Conservation (phyloP, 2,113 vertebrate genomes). For the Pseudorhombus dupliciocellatus region DNA sequence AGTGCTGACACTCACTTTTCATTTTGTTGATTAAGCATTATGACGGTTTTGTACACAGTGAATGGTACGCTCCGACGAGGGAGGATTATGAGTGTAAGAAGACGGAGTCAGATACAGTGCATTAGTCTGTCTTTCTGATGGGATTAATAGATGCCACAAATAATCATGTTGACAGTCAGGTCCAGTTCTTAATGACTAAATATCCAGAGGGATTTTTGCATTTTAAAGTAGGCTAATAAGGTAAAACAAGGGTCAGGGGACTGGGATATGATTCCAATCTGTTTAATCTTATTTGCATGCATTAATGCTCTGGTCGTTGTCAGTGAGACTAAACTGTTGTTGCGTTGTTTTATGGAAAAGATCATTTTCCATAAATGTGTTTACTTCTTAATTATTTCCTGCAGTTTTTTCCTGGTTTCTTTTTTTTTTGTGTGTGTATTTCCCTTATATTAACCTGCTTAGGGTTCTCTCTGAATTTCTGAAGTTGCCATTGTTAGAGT, state of each 20-base stretch:
- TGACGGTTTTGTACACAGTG: slow-evolving; percentile 61
- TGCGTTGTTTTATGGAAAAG: neutral
- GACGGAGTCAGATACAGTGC: slow-evolving; percentile 54
- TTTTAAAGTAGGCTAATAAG: slow-evolving; percentile 20
- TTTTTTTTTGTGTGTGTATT: neutral
- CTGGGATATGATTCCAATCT: slow-evolving; percentile 2
- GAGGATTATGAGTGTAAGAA: slow-evolving; percentile 61
- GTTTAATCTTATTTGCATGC: neutral
- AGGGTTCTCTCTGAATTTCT: no score
- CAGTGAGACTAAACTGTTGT: neutral
- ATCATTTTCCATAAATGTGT: neutral
- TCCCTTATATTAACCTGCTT: neutral
- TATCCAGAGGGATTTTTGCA: slow-evolving; percentile 19
- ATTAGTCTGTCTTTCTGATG: slow-evolving; percentile 47
- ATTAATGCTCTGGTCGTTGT: slow-evolving; percentile 1
- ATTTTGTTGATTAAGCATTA: slow-evolving; percentile 76
- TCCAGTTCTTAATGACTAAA: slow-evolving; percentile 39
- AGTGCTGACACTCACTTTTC: slow-evolving; percentile 67
- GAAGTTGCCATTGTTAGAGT: no score
- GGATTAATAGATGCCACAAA: slow-evolving; percentile 48
- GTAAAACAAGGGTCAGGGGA: slow-evolving; percentile 29
- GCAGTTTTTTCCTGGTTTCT: neutral
- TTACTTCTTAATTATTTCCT: no score
- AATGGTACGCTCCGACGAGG: slow-evolving; percentile 41
- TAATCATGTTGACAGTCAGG: slow-evolving; percentile 52